These are phyloP conservation scores for Psylliodes chrysocephalus DNA, from an alignment of 2,888 invertebrate genomes.

Conservation along the genomic window DNA sequence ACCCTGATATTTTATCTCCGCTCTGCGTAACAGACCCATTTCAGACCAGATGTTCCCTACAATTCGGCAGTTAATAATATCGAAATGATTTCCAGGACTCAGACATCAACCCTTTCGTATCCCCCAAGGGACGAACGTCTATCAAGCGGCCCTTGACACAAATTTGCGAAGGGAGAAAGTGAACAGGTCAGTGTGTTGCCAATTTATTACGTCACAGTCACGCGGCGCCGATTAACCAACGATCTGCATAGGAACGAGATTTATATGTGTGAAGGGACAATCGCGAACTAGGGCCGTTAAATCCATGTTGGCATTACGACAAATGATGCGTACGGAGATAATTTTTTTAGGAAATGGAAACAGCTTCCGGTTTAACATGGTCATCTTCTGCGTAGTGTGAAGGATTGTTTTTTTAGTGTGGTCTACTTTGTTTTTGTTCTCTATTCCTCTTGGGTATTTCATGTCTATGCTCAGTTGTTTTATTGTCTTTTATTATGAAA, in stretches of 20 bases:
- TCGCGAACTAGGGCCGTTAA: too few species aligned
- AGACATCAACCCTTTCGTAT: conserved; percentile 18
- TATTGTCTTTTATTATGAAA: too few species aligned
- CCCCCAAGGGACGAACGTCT: conserved; percentile 12
- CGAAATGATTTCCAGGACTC: conserved; percentile 16
- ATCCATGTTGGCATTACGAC: not conserved
- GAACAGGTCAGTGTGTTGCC: not conserved
- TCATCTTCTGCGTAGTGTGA: too few species aligned
- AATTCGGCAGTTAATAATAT: conserved; percentile 27
- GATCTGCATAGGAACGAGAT: not conserved
- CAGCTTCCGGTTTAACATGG: too few species aligned
- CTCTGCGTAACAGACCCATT: conserved; percentile 12
- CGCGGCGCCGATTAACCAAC: not conserved
- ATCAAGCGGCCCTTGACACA: conserved; percentile 12
- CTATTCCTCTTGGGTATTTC: too few species aligned
- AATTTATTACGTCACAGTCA: conserved; percentile 8
- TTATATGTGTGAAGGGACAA: not conserved
- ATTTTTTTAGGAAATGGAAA: too few species aligned
- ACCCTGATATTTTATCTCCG: conserved; percentile 8
- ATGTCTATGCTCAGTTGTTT: too few species aligned
- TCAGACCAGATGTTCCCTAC: conserved; percentile 21
- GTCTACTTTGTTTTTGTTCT: too few species aligned
- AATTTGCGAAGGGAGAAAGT: conserved; percentile 14
- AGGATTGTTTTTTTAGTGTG: too few species aligned
- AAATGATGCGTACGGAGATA: too few species aligned